These are phyloP conservation scores for Andricus quercusramuli DNA, from an alignment of 2,888 invertebrate species.

Conservation along the genomic window DNA sequence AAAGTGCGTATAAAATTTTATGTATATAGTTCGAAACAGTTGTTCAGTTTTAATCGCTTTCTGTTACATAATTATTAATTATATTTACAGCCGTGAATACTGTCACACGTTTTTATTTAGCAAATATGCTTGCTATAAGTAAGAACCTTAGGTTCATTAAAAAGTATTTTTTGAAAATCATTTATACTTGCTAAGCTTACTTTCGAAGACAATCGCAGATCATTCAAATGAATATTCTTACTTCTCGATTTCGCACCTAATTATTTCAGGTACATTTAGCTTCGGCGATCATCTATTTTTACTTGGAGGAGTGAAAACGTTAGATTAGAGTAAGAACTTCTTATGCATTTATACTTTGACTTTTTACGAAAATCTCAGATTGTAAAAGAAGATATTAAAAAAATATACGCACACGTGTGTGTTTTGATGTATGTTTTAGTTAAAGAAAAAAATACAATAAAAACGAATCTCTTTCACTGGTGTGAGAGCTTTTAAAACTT, in stretches of 20 bases:
- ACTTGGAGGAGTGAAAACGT: background rate
- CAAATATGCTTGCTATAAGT: conserved; percentile 1
- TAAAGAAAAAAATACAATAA: background rate
- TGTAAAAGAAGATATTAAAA: background rate
- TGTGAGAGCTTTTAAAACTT: background rate
- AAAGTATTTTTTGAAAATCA: background rate
- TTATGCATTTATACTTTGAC: background rate
- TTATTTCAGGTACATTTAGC: background rate
- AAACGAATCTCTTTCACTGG: background rate
- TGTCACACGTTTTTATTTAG: background rate
- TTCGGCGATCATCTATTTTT: background rate
- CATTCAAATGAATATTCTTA: background rate
- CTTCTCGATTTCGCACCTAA: background rate
- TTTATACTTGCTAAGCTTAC: background rate
- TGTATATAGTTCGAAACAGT: background rate
- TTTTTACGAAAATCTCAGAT: background rate
- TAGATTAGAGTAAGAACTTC: background rate
- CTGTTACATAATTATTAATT: background rate
- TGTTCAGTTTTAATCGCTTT: background rate
- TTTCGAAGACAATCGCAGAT: background rate
- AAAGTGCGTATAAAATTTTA: background rate
- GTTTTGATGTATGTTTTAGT: background rate
- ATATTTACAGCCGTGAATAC: background rate
- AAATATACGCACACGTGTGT: background rate
- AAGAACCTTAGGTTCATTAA: background rate